Conservation (phyloP, 2,888 invertebrate species). For the Himalopsyche tibetana region DNA sequence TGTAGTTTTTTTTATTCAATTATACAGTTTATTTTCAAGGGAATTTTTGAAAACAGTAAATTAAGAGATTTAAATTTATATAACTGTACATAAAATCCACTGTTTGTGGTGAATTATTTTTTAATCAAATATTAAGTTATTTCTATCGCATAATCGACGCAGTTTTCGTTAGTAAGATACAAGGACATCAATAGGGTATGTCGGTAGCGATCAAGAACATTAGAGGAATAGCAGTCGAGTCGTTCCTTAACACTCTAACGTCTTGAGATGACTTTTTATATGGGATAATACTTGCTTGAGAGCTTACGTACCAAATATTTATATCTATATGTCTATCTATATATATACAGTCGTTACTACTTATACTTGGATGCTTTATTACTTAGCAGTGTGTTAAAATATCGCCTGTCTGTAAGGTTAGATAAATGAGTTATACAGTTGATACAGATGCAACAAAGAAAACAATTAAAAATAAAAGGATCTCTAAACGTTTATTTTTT, state of each 20-base stretch:
- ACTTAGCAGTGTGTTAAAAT: neutral
- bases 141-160: conserved; percentile 10
- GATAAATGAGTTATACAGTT: neutral
- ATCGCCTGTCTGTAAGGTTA: neutral
- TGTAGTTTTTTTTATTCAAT: no score
- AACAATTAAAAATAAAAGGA: no score
- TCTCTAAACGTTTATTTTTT: no score
- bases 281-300: conserved; percentile 20
- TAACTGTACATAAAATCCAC: no score
- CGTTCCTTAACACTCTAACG: conserved; percentile 51
- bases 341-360: neutral
- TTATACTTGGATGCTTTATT: neutral
- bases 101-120: no score
- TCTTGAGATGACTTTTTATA: conserved; percentile 26
- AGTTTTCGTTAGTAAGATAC: conserved; percentile 51
- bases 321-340: neutral
- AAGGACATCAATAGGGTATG: conserved; percentile 59
- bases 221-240: conserved; percentile 50
- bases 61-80: no score
- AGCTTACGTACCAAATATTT: neutral
- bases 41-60: no score
- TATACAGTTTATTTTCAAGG: no score
- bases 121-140: neutral
- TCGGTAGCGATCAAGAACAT: conserved; percentile 56
- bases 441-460: neutral